Base-by-base conservation (phyloP, 2,888 invertebrate genomes). In the Leptopilina drosophilae region DNA sequence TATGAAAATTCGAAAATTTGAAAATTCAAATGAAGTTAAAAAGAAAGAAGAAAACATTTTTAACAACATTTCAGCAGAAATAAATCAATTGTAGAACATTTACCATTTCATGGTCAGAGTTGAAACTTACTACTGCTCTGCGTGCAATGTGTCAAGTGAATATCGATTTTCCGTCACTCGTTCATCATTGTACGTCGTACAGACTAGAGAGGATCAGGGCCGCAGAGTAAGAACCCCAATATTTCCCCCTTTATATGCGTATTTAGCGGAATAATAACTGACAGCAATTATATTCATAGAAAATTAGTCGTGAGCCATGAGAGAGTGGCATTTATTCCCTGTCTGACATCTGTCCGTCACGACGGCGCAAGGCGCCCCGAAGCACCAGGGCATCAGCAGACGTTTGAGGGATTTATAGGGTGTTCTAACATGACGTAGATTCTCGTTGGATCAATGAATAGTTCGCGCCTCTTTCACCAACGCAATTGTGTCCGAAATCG, bases 261-360 rank as follows among this genome's bases (percentile, higher is more conserved):
- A 14, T 20, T 33, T 64, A 33, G 14, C 33, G 33, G 12, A 64
- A 33, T 40, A 11, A 33, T 33, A 33, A 14, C 26, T 12, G 33
- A 12, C 14, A 33, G 33, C 12, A 64, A 64, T 64, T 64, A 33
- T 33, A 64, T 64, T 26, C 33, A 20, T 20, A 33, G 33, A 64
- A 64, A 64, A 64, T 64, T 64, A 64, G 64, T 64, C 33, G 11
- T 33, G 40, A 33, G 64, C 33, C 33, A 62, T 15, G 14, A 64
- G 40, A 14, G 64, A 64, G 40, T 33, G 64, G 64, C 20, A 40
- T 33, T 33, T 64, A 64, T 64, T 33, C 40, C 11, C 14, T 85
- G 91, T 91, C 91, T 90, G 87, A 91, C 91, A 91, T 88, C 88
- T 87, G 90, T 91, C 89, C 90, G 91, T 91, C 91, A 91, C 90